These are phyloP conservation scores for Amphilophus citrinellus DNA, from an alignment of 2,113 vertebrate genomes.

Conservation along the genomic window DNA sequence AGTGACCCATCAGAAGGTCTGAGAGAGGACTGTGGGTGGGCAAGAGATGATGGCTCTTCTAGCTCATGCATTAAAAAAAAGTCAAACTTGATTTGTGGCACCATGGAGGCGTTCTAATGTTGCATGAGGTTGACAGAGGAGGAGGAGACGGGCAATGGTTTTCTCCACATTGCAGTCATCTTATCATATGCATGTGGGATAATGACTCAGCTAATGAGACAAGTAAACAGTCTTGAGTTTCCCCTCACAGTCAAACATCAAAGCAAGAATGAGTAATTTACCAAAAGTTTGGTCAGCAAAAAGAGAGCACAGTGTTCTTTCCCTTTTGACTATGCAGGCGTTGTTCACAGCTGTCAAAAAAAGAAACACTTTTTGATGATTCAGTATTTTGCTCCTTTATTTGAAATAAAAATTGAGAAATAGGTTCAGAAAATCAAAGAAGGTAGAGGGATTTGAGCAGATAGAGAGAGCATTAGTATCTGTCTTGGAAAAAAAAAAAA, in stretches of 20 bases:
- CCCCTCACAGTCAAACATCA: neutral
- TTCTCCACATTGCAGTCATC: neutral
- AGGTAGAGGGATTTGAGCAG: neutral
- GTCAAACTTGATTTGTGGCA: neutral
- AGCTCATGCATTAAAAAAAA: neutral
- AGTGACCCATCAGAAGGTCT: neutral
- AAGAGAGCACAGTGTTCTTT: neutral
- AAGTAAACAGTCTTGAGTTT: slow-evolving; percentile 3
- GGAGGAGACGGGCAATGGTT: neutral
- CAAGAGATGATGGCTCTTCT: neutral
- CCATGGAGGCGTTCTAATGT: neutral
- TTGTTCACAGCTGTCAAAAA: no score
- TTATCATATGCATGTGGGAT: neutral
- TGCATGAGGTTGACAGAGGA: neutral
- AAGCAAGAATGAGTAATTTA: neutral
- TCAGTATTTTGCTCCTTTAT: neutral
- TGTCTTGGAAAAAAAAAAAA: neutral
- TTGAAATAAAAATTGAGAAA: neutral
- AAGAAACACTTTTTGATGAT: neutral
- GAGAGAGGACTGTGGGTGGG: neutral
- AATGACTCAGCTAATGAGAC: slow-evolving; percentile 3
- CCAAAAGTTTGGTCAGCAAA: neutral
- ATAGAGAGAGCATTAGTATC: rapidly evolving
- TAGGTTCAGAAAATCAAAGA: neutral
- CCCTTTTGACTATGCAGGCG: neutral